These are phyloP conservation scores for Stigmatopora nigra DNA, from an alignment of 2,113 vertebrate genomes.

Conservation along the genomic window DNA sequence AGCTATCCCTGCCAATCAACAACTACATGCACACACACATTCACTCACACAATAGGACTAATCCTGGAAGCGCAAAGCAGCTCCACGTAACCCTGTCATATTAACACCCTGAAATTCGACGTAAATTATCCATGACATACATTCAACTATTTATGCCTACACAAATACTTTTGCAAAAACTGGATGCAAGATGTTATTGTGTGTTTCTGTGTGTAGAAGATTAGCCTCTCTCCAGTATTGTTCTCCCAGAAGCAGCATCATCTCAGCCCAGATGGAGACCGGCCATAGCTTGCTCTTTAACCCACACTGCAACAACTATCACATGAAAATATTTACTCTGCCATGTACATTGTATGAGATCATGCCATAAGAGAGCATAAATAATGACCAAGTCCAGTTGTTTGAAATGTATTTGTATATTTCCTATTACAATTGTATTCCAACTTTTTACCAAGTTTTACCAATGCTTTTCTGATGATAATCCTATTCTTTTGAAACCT, in stretches of 20 bases:
- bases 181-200: constrained; percentile 7
- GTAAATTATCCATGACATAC: constrained; percentile 31
- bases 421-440: too few species aligned
- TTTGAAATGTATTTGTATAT: not conserved
- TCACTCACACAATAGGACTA: constrained; percentile 27
- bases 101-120: constrained; percentile 23
- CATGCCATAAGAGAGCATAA: not conserved
- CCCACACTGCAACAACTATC: constrained; percentile 37
- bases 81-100: constrained; percentile 24
- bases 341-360: constrained; percentile 22
- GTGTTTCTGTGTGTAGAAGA: constrained; percentile 44
- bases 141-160: constrained; percentile 40
- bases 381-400: not conserved
- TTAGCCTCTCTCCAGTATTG: constrained; percentile 62
- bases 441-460: too few species aligned
- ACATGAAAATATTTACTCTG: constrained; percentile 6
- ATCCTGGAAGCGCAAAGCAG: constrained; percentile 38
- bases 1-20: constrained; percentile 91
- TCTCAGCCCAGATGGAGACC: constrained; percentile 84
- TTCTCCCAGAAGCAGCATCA: constrained; percentile 76
- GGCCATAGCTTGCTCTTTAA: constrained; percentile 72
- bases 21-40: constrained; percentile 70
- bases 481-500: too few species aligned
- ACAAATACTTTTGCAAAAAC: constrained; percentile 63
- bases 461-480: too few species aligned